Conservation (phyloP, 2,797 vertebrate species). For the Trichosurus vulpecula region DNA sequence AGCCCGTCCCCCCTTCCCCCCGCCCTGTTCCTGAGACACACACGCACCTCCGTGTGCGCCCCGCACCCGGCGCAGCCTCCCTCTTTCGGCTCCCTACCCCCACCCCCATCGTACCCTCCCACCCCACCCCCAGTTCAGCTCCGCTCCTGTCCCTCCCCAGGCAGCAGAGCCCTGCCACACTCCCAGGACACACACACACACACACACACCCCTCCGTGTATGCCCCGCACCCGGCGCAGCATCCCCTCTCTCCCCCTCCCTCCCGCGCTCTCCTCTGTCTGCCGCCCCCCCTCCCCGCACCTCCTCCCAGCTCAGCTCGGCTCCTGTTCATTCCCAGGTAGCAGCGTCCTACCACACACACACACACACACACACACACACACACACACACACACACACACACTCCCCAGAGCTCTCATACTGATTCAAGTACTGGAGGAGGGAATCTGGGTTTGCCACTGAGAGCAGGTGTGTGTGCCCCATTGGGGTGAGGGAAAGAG, state of each 20-base stretch:
- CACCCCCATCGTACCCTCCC: neutral
- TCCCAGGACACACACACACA: conserved; percentile 37
- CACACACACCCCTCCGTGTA: conserved; percentile 30
- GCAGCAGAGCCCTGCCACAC: conserved; percentile 39
- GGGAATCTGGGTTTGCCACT: neutral
- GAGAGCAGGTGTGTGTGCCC: neutral
- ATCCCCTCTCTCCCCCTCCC: conserved; percentile 35
- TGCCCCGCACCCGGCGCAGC: neutral
- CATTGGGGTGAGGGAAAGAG: neutral
- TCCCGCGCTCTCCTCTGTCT: conserved; percentile 37
- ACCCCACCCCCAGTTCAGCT: neutral
- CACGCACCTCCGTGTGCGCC: conserved; percentile 11
- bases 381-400: neutral
- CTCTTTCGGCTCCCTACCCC: neutral
- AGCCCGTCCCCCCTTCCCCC: conserved; percentile 77
- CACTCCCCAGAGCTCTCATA: neutral
- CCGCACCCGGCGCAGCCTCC: neutral
- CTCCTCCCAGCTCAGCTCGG: conserved; percentile 59
- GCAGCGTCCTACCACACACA: neutral
- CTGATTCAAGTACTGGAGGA: neutral
- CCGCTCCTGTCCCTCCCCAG: conserved; percentile 53
- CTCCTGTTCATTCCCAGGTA: neutral
- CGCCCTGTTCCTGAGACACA: conserved; percentile 29
- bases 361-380: too few species aligned
- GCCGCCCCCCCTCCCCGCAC: conserved; percentile 34